Base-by-base conservation (phyloP, 2,888 invertebrate species). In the Hartigia nigra region DNA sequence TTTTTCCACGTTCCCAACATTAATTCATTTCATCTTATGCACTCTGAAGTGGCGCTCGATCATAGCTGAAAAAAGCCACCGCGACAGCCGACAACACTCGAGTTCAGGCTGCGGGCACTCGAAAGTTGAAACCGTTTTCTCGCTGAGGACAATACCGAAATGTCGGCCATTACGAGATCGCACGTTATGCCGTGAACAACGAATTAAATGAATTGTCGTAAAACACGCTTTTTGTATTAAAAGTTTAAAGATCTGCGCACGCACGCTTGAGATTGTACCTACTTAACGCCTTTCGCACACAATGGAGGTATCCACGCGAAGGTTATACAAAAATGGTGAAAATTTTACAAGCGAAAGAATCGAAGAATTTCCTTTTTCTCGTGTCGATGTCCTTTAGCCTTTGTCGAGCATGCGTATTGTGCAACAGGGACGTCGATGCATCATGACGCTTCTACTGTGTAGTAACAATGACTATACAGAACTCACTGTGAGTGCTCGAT, bases 31-130 rank as follows among this genome's bases (percentile, higher is more conserved):
- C 84, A 89, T 90, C 86, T 89, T 88, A 86, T 87, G 86, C 87
- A 86, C 86, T 87, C 81, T 90, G 86, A 86, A 90, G 90, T 85
- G 90, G 88, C 89, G 90, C 90, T 91, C 90, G 83, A 90, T 91
- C 91, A 90, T 89, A 88, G 84, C 84, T 85, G 87, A 86, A 86
- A 90, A 88, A 88, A 89, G 88, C 87, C 80, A 86, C 82, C 84
- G 84, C 86, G 88, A 89, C 88, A 89, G 87, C 82, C 81, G 81
- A 82, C 86, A 81, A 86, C 87, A 81, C 69, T 87, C 82, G 83
- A 88, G 81, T 78, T 79, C 83, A 79, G 82, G 80, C 81, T 86
- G 84, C 87, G 84, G 85, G 85, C 82, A 89, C 89, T 89, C 86
- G 86, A 89, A 88, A 88, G 86, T 89, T 88, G 89, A 89, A 89